Evolutionary conservation across 2,113 vertebrate species (phyloP), one percentile per base, ranked within the genome.

Genomic region (Pachypanchax playfairii): DNA sequence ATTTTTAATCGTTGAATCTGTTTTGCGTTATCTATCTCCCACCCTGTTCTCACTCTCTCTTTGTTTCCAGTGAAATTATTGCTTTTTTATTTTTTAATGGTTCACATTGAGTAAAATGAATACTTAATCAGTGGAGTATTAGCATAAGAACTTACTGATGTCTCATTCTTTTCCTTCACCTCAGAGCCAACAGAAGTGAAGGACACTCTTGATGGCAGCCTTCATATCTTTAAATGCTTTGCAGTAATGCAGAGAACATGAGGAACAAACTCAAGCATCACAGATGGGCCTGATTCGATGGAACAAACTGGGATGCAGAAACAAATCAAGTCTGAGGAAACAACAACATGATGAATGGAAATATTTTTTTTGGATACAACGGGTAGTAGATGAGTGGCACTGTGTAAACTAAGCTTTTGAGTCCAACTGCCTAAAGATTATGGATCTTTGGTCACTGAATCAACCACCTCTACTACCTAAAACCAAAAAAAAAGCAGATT

Each of bases 171-270:
- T 59, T 62, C 83, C 43, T 61, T 52, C 17, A 7, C 54, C 22
- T 51, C 75, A 98, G 97, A 94, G 86, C 94, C 88, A 92, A 91
- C 66, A 96, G 94, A 93, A 96, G 92, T 7, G 96, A 98, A 64
- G 94, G 94, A 79, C 95, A 95, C 90, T 97, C 95, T 91, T 98
- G 96, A 98, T 92, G 90, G 87, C 82, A 65, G 82, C 85, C 78
- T 73, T 54, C 25, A 35, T 49, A 70, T 70, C 77, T 87, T 72
- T 77, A 75, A 71, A 83, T 80, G 52, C 74, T 74, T 75, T 70
- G 22, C 28, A 65, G 65, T 68, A 63, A 53, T 79, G 52, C 26
- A 55, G 58, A 36, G 55, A 35, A 35, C 57, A 74, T 28, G 55
- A 52, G 63, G 65, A 59, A 72, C 31, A 57, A 36, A 35, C 20